These are phyloP conservation scores for Calonectris borealis DNA, from an alignment of 2,113 vertebrate species.

Conservation along the genomic window DNA sequence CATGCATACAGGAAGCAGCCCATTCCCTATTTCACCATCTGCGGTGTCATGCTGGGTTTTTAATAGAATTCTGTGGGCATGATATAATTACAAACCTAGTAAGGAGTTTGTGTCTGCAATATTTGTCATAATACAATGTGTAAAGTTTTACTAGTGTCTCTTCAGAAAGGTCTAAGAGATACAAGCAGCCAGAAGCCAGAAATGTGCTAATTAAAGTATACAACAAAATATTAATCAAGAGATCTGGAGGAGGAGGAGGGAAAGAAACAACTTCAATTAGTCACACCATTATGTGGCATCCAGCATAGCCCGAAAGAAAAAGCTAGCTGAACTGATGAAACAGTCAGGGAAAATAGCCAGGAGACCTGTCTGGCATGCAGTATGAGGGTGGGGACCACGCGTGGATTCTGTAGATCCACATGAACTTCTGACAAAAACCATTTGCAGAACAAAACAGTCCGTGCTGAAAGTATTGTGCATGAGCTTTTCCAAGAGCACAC, in stretches of 20 bases:
- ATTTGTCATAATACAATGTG: slow-evolving; percentile 4
- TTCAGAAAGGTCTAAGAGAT: slow-evolving; percentile 14
- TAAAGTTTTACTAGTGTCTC: slow-evolving; percentile 36
- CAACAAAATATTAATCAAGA: slow-evolving; percentile 60
- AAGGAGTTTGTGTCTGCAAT: background rate
- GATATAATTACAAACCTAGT: slow-evolving; percentile 37
- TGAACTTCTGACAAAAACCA: background rate
- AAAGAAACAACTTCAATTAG: slow-evolving; percentile 52
- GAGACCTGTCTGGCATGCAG: background rate
- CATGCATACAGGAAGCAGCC: background rate
- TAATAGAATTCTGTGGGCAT: slow-evolving; percentile 42
- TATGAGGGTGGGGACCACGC: background rate
- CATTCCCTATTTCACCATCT: slow-evolving; percentile 34
- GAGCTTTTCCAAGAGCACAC: background rate
- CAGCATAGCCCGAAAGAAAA: slow-evolving; percentile 52
- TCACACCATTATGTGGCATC: slow-evolving; percentile 42
- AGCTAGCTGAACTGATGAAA: slow-evolving; percentile 19
- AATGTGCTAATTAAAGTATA: slow-evolving; percentile 47
- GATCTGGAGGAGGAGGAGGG: background rate
- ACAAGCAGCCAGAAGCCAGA: slow-evolving; percentile 34
- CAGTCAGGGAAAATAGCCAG: slow-evolving; percentile 2
- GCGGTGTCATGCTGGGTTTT: slow-evolving; percentile 5
- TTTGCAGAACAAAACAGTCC: background rate
- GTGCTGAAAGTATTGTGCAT: background rate
- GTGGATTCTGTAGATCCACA: background rate